Conservation (phyloP, 2,797 vertebrate genomes). For the Aeoliscus strigatus region DNA sequence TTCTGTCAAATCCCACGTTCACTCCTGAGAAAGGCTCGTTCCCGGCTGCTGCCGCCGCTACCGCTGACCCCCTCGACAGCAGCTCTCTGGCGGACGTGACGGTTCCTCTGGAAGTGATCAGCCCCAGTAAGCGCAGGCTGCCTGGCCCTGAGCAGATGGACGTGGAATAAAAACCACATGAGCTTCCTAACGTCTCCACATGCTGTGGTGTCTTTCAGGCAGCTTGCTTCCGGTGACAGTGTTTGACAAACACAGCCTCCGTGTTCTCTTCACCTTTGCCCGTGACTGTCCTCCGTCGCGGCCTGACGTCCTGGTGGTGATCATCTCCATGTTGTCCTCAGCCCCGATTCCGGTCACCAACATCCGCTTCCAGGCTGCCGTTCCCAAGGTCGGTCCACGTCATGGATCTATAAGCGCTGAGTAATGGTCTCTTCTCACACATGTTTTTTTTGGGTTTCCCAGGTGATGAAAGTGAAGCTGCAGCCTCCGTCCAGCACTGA, state of each 20-base stretch:
- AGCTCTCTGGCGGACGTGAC: slow-evolving; percentile 83
- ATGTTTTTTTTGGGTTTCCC: neutral
- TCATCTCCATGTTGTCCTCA: slow-evolving; percentile 96
- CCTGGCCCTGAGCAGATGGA: neutral
- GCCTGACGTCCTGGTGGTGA: slow-evolving; percentile 90
- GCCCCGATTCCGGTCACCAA: slow-evolving; percentile 87
- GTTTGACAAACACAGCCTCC: slow-evolving; percentile 91
- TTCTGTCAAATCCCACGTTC: slow-evolving; percentile 41
- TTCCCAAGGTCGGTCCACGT: slow-evolving; percentile 84
- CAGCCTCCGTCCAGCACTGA: slow-evolving; percentile 91
- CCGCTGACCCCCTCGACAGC: slow-evolving; percentile 59
- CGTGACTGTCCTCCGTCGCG: slow-evolving; percentile 83
- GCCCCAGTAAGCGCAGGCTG: slow-evolving; percentile 79
- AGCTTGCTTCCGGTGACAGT: slow-evolving; percentile 91
- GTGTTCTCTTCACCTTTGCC: slow-evolving; percentile 93
- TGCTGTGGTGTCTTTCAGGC: slow-evolving; percentile 77
- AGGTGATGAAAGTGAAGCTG: slow-evolving; percentile 96
- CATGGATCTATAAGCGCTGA: too few species aligned
- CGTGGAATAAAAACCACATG: too few species aligned
- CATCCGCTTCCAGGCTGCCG: slow-evolving; percentile 94
- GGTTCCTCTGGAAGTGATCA: slow-evolving; percentile 92
- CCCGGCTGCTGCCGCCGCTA: too few species aligned
- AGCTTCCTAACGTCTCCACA: too few species aligned
- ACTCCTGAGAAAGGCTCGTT: slow-evolving; percentile 36
- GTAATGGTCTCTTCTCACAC: too few species aligned